phyloP scores from a whole-genome alignment of 2,888 invertebrate genomes.

The Platycheirus albimanus region DNA sequence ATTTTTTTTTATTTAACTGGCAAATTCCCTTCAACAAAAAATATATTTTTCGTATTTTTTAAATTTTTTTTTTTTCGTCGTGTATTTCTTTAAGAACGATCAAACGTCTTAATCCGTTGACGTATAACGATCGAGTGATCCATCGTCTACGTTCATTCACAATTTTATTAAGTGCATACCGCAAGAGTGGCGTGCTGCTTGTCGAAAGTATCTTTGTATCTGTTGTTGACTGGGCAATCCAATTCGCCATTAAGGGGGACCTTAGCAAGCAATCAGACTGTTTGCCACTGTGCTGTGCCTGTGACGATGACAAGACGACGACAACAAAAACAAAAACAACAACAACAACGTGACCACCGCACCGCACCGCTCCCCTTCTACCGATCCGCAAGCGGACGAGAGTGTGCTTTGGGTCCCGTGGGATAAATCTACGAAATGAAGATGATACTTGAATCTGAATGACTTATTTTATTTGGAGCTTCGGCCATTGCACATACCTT shows the following conservation, averaged over 20 bases:
- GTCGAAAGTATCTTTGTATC: conserved; percentile 44
- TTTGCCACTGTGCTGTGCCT: conserved; percentile 15
- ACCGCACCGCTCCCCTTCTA: no score
- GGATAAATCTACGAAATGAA: conserved; percentile 68
- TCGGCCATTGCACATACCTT: conserved; percentile 64
- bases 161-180: conserved; percentile 75
- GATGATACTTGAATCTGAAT: conserved; percentile 64
- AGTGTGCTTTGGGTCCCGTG: conserved; percentile 51
- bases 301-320: background rate
- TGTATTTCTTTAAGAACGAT: conserved; percentile 26
- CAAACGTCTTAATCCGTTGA: conserved; percentile 76
- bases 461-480: conserved; percentile 65
- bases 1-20: conserved; percentile 20
- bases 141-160: conserved; percentile 74
- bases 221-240: conserved; percentile 43
- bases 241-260: conserved; percentile 20
- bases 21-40: conserved; percentile 43
- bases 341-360: background rate
- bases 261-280: conserved; percentile 8
- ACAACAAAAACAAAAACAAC: no score
- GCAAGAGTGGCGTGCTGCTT: conserved; percentile 61
- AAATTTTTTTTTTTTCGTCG: no score
- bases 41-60: no score
- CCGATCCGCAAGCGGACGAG: no score
- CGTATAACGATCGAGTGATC: conserved; percentile 77